These are phyloP conservation scores for Torymus aiolomorphi DNA, from an alignment of 2,888 invertebrate genomes.

Conservation along the genomic window DNA sequence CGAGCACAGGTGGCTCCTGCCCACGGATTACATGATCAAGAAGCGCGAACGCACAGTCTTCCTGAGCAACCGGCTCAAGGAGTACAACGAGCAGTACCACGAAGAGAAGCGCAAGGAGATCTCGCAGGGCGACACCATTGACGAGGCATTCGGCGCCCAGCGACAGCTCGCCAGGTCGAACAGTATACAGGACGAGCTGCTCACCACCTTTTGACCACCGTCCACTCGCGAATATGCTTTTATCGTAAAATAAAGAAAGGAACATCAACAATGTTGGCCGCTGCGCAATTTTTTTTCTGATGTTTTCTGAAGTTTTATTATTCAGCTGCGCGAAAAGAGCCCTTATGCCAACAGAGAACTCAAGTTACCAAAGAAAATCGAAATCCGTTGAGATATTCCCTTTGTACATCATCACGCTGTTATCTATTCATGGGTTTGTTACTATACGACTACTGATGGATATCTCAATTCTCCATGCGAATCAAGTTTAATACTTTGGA, in stretches of 20 bases:
- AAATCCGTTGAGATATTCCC: constrained; percentile 5
- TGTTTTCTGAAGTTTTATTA: constrained; percentile 6
- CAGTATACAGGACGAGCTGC: constrained; percentile 90
- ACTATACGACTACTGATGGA: constrained; percentile 36
- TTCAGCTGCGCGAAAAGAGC: constrained; percentile 37
- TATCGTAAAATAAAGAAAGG: not conserved
- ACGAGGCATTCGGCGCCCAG: constrained; percentile 78
- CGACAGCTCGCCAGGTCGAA: constrained; percentile 84
- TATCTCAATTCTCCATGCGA: not conserved
- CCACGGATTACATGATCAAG: constrained; percentile 94
- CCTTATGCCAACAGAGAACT: not conserved
- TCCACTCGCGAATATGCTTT: constrained; percentile 1
- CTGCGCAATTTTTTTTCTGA: no score
- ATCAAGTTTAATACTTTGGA: constrained; percentile 12
- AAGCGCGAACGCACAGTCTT: constrained; percentile 93
- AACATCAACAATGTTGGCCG: no score
- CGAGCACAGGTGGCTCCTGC: constrained; percentile 96
- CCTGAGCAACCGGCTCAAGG: constrained; percentile 88
- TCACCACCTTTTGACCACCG: constrained; percentile 75
- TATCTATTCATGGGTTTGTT: constrained; percentile 33
- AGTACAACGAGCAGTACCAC: constrained; percentile 89
- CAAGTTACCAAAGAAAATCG: not conserved
- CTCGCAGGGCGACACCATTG: constrained; percentile 79
- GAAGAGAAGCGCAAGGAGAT: constrained; percentile 81
- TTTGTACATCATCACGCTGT: constrained; percentile 33